Percentiles rank a stretch among this genome's conserved stretches.
These are phyloP conservation scores for Labeo rohita DNA, from an alignment of 2,113 vertebrate genomes.

Conservation along the genomic window DNA sequence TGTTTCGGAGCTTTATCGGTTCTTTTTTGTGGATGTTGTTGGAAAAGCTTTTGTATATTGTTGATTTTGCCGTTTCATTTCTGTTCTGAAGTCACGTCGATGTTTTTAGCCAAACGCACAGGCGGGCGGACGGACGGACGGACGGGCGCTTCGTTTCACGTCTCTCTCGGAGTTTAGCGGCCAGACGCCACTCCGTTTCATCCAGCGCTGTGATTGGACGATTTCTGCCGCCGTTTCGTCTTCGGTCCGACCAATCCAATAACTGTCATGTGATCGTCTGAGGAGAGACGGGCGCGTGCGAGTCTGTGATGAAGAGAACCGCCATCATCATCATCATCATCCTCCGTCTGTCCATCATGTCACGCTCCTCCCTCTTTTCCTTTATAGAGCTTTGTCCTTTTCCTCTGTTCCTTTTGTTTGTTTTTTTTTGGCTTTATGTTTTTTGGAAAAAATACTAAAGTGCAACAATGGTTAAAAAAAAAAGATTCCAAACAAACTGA, in stretches of 20 bases:
- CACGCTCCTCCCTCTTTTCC: background rate
- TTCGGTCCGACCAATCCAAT: constrained; percentile 19
- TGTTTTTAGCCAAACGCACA: constrained; percentile 73
- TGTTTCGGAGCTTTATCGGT: constrained; percentile 69
- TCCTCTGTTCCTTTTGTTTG: constrained; percentile 24
- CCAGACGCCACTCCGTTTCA: too few species aligned
- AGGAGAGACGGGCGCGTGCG: constrained; percentile 2
- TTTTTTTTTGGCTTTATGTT: constrained; percentile 49
- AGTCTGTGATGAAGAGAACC: background rate
- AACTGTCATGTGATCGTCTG: constrained; percentile 26
- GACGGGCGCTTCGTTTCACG: constrained; percentile 4
- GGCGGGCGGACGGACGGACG: constrained; percentile 46
- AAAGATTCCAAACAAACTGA: constrained; percentile 84
- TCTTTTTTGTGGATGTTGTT: constrained; percentile 15
- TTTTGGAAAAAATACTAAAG: constrained; percentile 78
- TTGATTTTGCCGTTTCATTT: constrained; percentile 55
- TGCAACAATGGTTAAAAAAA: constrained; percentile 76
- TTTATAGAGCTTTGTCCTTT: constrained; percentile 6
- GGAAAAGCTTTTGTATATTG: constrained; percentile 59
- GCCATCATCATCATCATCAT: background rate
- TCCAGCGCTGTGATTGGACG: background rate
- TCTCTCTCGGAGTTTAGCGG: background rate
- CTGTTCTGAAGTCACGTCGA: constrained; percentile 61
- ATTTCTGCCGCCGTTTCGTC: background rate
- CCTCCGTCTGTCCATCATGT: background rate